Conservation (phyloP, 1,140 invertebrate genomes). For the Orchesella cincta region DNA sequence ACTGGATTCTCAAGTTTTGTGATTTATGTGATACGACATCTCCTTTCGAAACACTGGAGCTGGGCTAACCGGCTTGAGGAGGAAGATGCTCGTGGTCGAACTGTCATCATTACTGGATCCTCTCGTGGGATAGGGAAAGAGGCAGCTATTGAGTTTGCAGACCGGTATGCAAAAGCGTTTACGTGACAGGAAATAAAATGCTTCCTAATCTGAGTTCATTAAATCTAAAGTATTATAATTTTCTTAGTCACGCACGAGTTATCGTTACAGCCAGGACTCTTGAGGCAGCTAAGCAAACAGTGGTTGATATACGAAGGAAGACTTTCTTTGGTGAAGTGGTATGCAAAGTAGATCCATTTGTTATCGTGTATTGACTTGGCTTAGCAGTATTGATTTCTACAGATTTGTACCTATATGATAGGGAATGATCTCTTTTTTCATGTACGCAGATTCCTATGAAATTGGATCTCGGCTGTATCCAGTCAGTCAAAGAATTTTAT, state of each 20-base stretch:
- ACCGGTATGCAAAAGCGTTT: slow-evolving; percentile 68
- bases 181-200: too few relatives aligned
- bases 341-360: too few relatives aligned
- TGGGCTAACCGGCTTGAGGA: neutral
- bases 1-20: neutral
- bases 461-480: slow-evolving; percentile 53
- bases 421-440: too few relatives aligned
- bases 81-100: slow-evolving; percentile 60
- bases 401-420: too few relatives aligned
- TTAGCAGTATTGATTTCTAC: too few relatives aligned
- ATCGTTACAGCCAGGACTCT: slow-evolving; percentile 73
- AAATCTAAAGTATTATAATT: too few relatives aligned
- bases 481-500: slow-evolving; percentile 53
- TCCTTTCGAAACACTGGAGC: neutral
- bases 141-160: slow-evolving; percentile 67
- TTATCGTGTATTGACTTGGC: too few relatives aligned
- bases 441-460: slow-evolving; percentile 57
- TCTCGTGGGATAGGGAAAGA: slow-evolving; percentile 78
- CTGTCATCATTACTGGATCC: slow-evolving; percentile 75
- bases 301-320: slow-evolving; percentile 62
- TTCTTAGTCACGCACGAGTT: slow-evolving; percentile 67
- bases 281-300: slow-evolving; percentile 63
- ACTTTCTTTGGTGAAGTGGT: slow-evolving; percentile 64
- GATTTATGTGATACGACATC: neutral
- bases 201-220: too few relatives aligned